Evolutionary conservation across 1,140 invertebrate genomes (phyloP).

Genomic region (Meloidogyne exigua): DNA sequence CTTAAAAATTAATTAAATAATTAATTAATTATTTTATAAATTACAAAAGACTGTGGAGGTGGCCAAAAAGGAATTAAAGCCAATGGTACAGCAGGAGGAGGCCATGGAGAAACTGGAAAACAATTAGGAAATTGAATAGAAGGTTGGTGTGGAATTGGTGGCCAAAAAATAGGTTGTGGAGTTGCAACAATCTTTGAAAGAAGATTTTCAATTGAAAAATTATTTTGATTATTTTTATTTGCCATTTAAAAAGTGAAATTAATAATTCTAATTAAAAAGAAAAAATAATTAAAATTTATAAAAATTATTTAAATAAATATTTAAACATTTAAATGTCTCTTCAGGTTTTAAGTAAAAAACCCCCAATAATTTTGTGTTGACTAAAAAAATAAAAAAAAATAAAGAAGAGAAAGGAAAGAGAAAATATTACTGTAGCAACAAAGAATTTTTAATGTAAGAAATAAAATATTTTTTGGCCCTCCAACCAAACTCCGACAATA

Average conservation of each 20-base stretch:
- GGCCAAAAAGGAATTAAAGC: slow-evolving; percentile 1
- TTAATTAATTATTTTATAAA: neutral
- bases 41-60: neutral
- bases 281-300: no score
- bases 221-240: neutral
- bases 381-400: neutral
- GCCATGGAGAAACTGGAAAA: neutral
- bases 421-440: neutral
- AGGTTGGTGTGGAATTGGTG: neutral
- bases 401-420: neutral
- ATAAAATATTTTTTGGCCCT: neutral
- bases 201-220: neutral
- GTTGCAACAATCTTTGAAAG: neutral
- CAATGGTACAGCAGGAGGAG: neutral
- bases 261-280: neutral
- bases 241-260: neutral
- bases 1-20: neutral
- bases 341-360: no score
- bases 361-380: no score
- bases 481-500: neutral
- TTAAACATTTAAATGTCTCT: no score
- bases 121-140: neutral
- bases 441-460: neutral
- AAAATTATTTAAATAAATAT: no score
- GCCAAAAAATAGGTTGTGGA: neutral